Evolutionary conservation across 1,140 invertebrate genomes (phyloP).

Genomic region (Sitophilus oryzae): DNA sequence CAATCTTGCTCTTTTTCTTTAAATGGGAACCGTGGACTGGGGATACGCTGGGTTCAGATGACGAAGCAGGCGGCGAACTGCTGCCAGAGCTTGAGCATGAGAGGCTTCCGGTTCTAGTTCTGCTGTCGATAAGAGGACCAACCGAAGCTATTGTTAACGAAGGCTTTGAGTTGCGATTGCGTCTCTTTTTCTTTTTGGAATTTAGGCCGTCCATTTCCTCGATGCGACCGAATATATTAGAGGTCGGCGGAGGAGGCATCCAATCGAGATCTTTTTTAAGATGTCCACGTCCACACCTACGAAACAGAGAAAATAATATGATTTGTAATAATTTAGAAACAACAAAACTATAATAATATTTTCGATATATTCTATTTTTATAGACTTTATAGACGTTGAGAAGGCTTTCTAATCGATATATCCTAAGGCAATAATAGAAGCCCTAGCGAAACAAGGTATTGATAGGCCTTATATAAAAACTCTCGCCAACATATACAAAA

Average conservation of each 20-base stretch:
- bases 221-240: slow-evolving; percentile 42
- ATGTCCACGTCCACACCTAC: slow-evolving; percentile 75
- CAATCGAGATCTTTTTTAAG: slow-evolving; percentile 92
- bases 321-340: background rate
- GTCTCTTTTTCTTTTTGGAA: slow-evolving; percentile 71
- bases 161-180: slow-evolving; percentile 58
- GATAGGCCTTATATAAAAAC: too few relatives aligned
- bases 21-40: slow-evolving; percentile 52
- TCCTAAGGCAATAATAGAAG: too few relatives aligned
- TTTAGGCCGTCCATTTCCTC: slow-evolving; percentile 49
- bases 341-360: background rate
- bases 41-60: slow-evolving; percentile 64
- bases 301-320: background rate
- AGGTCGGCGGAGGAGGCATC: slow-evolving; percentile 58
- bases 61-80: slow-evolving; percentile 61
- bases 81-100: slow-evolving; percentile 58
- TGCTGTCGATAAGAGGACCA: slow-evolving; percentile 42
- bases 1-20: slow-evolving; percentile 70
- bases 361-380: too few relatives aligned
- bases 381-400: too few relatives aligned
- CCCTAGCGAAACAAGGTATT: too few relatives aligned
- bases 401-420: too few relatives aligned
- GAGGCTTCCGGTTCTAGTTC: slow-evolving; percentile 58
- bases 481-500: too few relatives aligned
- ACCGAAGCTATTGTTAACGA: slow-evolving; percentile 49